Conservation (phyloP, 2,113 vertebrate genomes). For the Heteronetta atricapilla region DNA sequence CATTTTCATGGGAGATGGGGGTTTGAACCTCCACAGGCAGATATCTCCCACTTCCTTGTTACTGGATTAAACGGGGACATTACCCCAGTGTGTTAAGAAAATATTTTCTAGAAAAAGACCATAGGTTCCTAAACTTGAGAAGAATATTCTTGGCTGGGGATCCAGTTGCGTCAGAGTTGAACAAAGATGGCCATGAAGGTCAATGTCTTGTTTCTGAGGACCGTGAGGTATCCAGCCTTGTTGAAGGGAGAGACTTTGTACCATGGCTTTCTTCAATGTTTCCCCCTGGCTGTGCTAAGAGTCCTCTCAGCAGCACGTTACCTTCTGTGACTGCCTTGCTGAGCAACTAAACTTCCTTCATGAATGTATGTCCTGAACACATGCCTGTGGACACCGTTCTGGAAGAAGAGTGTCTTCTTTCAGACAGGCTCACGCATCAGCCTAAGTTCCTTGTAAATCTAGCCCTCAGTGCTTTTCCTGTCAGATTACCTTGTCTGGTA, state of each 20-base stretch:
- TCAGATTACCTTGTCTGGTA: background rate
- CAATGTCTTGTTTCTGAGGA: background rate
- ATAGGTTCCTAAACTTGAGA: background rate
- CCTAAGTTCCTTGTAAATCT: background rate
- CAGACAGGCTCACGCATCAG: background rate
- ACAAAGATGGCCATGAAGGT: background rate
- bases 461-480: background rate
- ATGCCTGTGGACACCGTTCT: background rate
- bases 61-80: background rate
- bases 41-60: background rate
- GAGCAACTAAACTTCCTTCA: background rate
- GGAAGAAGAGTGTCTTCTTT: background rate
- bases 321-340: background rate
- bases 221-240: background rate
- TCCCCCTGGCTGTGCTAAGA: background rate
- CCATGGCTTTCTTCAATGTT: rapidly evolving
- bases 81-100: background rate
- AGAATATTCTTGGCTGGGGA: background rate
- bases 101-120: background rate
- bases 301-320: background rate
- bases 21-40: background rate
- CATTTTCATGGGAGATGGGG: background rate
- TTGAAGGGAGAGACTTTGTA: background rate
- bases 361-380: rapidly evolving
- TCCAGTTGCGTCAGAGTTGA: background rate